These are phyloP conservation scores for Leucoraja erinaceus DNA, from an alignment of 2,113 vertebrate genomes.

Conservation along the genomic window DNA sequence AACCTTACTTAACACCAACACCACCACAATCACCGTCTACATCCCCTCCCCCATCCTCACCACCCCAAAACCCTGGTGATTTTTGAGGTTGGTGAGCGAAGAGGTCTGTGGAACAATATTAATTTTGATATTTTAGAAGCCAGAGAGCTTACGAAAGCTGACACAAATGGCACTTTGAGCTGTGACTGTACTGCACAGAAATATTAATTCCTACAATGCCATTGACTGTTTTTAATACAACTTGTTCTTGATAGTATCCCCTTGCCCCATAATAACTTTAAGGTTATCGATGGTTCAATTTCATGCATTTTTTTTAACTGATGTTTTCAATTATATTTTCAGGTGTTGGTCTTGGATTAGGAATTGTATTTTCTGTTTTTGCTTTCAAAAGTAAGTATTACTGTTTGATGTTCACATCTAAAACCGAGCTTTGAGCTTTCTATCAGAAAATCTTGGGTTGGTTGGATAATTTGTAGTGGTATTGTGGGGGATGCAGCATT, in stretches of 20 bases:
- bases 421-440: too few relatives aligned
- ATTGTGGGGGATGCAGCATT: not conserved
- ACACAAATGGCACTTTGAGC: not conserved
- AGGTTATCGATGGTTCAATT: slow-evolving; percentile 16
- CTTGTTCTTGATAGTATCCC: not conserved
- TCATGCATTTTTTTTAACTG: not conserved
- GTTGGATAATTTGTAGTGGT: not conserved
- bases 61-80: not conserved
- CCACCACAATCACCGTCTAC: too few relatives aligned
- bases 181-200: not conserved
- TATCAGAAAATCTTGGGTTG: not conserved
- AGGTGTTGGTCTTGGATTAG: slow-evolving; percentile 78
- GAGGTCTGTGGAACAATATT: not conserved
- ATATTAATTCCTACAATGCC: not conserved
- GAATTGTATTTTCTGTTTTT: slow-evolving; percentile 74
- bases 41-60: too few relatives aligned
- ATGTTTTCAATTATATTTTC: slow-evolving; percentile 45
- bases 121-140: not conserved
- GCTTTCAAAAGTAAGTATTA: slow-evolving; percentile 83
- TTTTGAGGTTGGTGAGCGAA: not conserved
- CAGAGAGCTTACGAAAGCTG: too few relatives aligned
- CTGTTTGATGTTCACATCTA: not conserved
- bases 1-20: not conserved
- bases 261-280: not conserved
- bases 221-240: not conserved